A percentile compares a stretch with the other conserved stretches of the same genome.
phyloP scores from a whole-genome alignment of 2,113 vertebrate genomes.

The Gymnorhina tibicen region DNA sequence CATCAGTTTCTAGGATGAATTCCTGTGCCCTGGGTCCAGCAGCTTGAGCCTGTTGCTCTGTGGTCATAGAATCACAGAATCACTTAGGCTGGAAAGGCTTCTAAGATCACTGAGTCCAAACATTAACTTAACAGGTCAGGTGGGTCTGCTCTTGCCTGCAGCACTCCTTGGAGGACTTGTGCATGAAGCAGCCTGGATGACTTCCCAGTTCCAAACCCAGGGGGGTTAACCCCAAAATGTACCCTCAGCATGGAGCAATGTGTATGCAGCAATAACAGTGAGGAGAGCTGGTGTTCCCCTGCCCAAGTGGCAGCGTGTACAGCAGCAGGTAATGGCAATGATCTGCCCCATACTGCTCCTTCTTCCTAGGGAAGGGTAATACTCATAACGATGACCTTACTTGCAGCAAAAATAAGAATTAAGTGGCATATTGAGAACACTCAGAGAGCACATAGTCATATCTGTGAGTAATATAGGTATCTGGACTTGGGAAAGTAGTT shows the following conservation, averaged over 20 bases:
- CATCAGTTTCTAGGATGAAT: neutral
- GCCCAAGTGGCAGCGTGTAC: rapidly evolving
- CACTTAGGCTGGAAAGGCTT: neutral
- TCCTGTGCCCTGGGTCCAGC: rapidly evolving
- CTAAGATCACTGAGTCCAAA: neutral
- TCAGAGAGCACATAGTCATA: neutral
- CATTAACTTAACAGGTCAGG: neutral
- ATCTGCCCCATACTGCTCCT: neutral
- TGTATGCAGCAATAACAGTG: neutral
- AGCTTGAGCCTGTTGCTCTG: neutral
- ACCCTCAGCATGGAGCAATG: neutral
- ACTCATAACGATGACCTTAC: neutral
- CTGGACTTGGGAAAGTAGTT: neutral
- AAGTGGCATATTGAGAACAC: neutral
- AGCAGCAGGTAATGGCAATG: neutral
- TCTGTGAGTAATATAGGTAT: neutral
- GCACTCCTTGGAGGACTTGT: neutral
- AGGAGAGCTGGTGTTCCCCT: neutral
- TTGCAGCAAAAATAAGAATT: neutral
- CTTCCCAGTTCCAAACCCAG: neutral
- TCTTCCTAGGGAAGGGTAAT: neutral
- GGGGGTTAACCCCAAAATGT: neutral
- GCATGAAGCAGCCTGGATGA: neutral
- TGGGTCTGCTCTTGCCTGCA: neutral
- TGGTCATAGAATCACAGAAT: neutral